Base-by-base conservation (phyloP, 2,888 invertebrate species). In the Cheilosia grossa region DNA sequence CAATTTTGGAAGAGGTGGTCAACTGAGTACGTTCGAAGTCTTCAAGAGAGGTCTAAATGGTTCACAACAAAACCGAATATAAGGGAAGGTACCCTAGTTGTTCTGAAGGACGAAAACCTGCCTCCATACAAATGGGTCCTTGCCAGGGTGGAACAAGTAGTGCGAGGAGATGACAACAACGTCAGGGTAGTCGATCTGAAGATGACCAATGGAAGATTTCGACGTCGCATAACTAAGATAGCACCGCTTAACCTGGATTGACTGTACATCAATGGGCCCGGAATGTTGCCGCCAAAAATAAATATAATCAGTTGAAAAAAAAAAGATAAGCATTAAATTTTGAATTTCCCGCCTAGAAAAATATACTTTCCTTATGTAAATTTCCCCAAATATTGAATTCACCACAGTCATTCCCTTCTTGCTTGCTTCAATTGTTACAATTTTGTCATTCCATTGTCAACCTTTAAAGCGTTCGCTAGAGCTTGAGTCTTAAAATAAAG, bases 91-190 rank as follows among this genome's bases (percentile, higher is more conserved):
- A 5, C 30, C 21, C 17, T 79, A 1, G 64, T 79, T 13, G 2
- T 72, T 13, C 51, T 79, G n/a, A 51, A 61, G 6, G 59, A 59
- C 33, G 59, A 77, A 59, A 67, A 77, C 47, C 5, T 77, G n/a
- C 67, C 78, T 6, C 70, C 63, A 0, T 54, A 61, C 63, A 21
- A 21, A 21, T 21, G 21, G 69, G 40, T 44, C 15, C 40, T 54
- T 15, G 33, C 42, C 2, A 59, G 78, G 21, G 40, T 61, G 27
- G 59, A 53, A 15, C 61, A 30, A 37, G 37, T 44, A 2, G 15
- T 74, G 0, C 13, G 9, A 21, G 56, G 37, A 19, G 49, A 69
- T n/a, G 63, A 70, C 53, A 51, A 64, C 21, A 59, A 63, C 30
- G 51, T 64, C 10, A 49, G 70, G 13, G 69, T 77, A 10, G 69